These are phyloP conservation scores for Trochalopteron elliotii DNA, from an alignment of 2,113 vertebrate species.

Conservation along the genomic window DNA sequence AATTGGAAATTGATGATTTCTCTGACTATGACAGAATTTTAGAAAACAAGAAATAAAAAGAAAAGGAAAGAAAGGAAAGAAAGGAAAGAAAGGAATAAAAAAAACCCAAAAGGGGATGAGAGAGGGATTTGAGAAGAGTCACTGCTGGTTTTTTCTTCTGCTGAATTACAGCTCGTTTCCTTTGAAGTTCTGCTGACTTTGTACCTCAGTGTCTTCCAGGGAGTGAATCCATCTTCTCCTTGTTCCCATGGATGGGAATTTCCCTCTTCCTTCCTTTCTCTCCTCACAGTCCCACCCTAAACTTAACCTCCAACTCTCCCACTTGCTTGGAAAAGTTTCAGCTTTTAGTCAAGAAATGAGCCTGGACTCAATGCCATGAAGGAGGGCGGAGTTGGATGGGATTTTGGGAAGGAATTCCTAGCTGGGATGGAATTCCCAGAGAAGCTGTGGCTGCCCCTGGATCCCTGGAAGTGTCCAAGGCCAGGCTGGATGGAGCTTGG, in stretches of 20 bases:
- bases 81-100: too few species aligned
- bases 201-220: neutral
- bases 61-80: too few species aligned
- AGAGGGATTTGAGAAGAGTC: neutral
- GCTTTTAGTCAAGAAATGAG: neutral
- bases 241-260: neutral
- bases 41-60: too few species aligned
- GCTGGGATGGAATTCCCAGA: neutral
- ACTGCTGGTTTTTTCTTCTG: neutral
- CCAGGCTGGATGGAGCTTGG: neutral
- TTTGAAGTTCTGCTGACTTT: neutral
- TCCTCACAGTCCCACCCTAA: neutral
- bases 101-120: neutral
- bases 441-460: neutral
- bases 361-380: neutral
- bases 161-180: neutral
- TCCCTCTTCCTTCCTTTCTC: neutral
- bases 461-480: neutral
- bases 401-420: neutral
- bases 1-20: neutral
- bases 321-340: neutral
- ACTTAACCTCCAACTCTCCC: neutral
- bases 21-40: neutral
- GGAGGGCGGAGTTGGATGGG: rapidly evolving
- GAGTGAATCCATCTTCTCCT: neutral